Evolutionary conservation across 2,797 vertebrate species (phyloP).

Genomic region (Botia almorhae): DNA sequence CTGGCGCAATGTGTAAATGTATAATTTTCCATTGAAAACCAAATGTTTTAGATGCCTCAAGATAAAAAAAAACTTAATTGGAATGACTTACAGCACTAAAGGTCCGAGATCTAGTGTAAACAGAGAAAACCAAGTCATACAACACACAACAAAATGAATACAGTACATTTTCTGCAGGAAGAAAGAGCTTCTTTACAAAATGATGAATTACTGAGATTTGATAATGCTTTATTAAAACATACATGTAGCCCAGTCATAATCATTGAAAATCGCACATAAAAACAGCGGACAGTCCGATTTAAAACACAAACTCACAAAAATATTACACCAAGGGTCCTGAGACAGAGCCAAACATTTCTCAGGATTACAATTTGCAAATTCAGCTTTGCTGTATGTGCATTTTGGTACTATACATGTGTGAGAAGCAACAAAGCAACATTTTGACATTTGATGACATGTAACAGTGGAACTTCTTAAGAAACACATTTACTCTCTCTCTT

Average conservation of each 20-base stretch:
- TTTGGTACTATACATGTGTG: neutral
- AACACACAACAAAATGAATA: neutral
- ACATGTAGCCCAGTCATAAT: neutral
- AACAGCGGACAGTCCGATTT: neutral
- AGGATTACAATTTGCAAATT: constrained; percentile 4
- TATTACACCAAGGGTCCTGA: neutral
- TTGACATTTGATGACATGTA: neutral
- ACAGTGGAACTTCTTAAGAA: neutral
- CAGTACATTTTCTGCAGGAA: neutral
- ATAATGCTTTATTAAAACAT: constrained; percentile 5
- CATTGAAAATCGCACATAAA: neutral
- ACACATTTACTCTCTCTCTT: neutral
- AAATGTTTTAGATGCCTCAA: neutral
- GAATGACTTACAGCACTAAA: constrained; percentile 32
- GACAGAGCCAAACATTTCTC: constrained; percentile 16
- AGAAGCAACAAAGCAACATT: neutral
- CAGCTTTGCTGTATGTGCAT: constrained; percentile 2
- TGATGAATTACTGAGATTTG: neutral
- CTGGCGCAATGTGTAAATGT: constrained; percentile 47
- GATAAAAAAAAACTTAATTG: neutral
- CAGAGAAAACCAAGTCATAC: neutral
- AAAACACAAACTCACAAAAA: neutral
- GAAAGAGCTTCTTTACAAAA: neutral
- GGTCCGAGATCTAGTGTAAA: constrained; percentile 13
- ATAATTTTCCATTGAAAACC: neutral